Percentiles rank a stretch among this genome's conserved stretches.
These are phyloP conservation scores for Hapalemur alaotrensis DNA, from an alignment of 2,797 vertebrate species.

Conservation along the genomic window DNA sequence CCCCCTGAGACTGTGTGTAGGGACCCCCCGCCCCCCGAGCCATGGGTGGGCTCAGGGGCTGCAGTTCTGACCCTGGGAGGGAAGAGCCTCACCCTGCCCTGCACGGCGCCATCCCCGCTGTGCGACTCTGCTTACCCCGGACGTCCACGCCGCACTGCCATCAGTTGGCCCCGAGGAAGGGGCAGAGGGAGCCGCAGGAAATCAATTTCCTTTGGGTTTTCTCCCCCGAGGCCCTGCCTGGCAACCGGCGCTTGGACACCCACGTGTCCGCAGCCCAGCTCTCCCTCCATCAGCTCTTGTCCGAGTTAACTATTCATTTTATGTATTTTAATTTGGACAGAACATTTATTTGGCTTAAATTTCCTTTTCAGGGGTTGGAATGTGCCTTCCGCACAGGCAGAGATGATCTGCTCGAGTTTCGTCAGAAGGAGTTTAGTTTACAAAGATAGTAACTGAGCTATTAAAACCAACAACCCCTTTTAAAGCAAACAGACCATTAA, in stretches of 20 bases:
- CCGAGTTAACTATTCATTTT: constrained; percentile 83
- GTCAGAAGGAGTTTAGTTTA: constrained; percentile 87
- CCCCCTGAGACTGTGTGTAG: too few species aligned
- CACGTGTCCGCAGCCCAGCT: constrained; percentile 73
- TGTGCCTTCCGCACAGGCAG: constrained; percentile 79
- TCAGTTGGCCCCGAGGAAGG: not conserved
- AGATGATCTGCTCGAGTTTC: constrained; percentile 81
- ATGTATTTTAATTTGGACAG: constrained; percentile 84
- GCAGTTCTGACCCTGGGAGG: not conserved
- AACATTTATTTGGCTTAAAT: constrained; percentile 84
- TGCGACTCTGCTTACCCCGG: not conserved
- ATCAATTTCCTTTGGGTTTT: constrained; percentile 72
- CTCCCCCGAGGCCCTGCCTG: constrained; percentile 69
- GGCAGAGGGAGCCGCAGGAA: constrained; percentile 63
- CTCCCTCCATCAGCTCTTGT: constrained; percentile 77
- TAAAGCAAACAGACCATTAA: constrained; percentile 89
- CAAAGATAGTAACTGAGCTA: constrained; percentile 86
- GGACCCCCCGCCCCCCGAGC: fast-evolving
- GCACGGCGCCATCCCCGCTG: fast-evolving
- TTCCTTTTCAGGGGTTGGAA: constrained; percentile 83
- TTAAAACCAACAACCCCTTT: constrained; percentile 89
- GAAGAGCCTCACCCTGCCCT: not conserved
- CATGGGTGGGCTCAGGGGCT: fast-evolving
- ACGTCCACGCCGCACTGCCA: not conserved
- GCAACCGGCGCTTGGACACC: constrained; percentile 67